A percentile compares a stretch with the other conserved stretches of the same genome.
Conservation (phyloP, 2,888 invertebrate species). For the Lamproptera curius region DNA sequence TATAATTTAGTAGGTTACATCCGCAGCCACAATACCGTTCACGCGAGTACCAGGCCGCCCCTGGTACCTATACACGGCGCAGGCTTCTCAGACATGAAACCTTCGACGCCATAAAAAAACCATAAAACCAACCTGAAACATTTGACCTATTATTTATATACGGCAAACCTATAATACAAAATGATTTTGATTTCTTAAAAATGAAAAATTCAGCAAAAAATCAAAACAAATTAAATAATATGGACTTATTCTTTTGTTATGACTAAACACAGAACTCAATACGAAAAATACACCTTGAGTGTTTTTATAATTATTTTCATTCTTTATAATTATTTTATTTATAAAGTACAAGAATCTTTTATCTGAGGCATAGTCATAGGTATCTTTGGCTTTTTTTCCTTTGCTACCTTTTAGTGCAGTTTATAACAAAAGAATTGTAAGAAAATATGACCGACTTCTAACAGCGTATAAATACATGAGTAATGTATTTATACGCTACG, state of each 20-base stretch:
- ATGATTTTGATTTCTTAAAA: neutral
- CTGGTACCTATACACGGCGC: slow-evolving; percentile 59
- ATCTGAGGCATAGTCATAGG: no score
- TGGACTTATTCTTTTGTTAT: neutral
- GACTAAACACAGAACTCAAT: neutral
- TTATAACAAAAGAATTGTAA: no score
- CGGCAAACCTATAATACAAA: neutral
- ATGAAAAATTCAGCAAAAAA: neutral
- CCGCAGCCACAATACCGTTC: slow-evolving; percentile 42
- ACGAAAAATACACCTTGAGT: neutral
- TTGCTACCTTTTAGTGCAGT: no score
- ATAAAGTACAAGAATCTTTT: no score
- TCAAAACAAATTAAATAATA: neutral
- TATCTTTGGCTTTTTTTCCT: no score
- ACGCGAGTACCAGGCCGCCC: slow-evolving; percentile 59
- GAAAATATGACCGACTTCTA: no score
- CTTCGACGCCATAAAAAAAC: slow-evolving; percentile 48
- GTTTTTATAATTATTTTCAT: neutral
- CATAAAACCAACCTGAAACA: neutral
- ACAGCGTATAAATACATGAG: no score
- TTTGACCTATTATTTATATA: neutral
- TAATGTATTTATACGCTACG: no score
- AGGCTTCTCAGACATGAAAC: slow-evolving; percentile 60
- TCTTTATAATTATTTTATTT: no score
- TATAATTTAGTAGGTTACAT: slow-evolving; percentile 12